Base-by-base conservation (phyloP, 2,797 vertebrate genomes). In the Momotus momota region DNA sequence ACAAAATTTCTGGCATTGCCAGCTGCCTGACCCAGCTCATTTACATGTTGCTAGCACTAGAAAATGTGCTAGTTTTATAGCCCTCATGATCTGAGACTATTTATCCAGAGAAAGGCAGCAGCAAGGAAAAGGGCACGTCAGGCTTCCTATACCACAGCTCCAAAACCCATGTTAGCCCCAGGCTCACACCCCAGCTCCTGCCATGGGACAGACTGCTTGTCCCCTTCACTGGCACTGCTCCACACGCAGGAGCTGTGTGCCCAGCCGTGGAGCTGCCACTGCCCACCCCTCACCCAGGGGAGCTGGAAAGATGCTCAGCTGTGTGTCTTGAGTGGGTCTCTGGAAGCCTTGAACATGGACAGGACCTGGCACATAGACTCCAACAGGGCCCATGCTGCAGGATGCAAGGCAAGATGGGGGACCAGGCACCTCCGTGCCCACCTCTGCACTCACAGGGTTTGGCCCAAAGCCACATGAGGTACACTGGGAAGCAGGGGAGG, bases 191-290 rank as follows among this genome's bases (percentile, higher is more conserved):
- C 54, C 77, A 83, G 55, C 51, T 69, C 26, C 45, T 33, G 58
- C 18, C 45, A 41, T 23, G 35, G n/a, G 15, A 26, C 23, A 57
- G 23, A 22, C 70, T 57, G 33, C n/a, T 43, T 49, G 35, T 3
- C 65, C 69, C 29, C 12, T 38, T n/a, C 33, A 19, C 54, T 2
- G 1, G 40, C 52, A 46, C 12, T 2, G 3, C 51, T 29, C 62
- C 2, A 2, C 40, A 9, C 26, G 9, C 0, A 1, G 61, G 46
- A 55, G 9, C 43, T 15, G 15, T 0, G 0, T 19, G 12, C 46
- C 45, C n/a, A 5, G 57, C 48, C 0, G 0, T 9, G 8, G 46
- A 52, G 9, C 40, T 71, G 58, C 46, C 22, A 5, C 58, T 49
- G 23, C 25, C 0, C 0, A 40, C 16, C n/a, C 31, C 23, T 58